Percentiles rank a stretch among this genome's conserved stretches.
phyloP scores from a whole-genome alignment of 2,888 invertebrate species.

The Crepidodera aurea region DNA sequence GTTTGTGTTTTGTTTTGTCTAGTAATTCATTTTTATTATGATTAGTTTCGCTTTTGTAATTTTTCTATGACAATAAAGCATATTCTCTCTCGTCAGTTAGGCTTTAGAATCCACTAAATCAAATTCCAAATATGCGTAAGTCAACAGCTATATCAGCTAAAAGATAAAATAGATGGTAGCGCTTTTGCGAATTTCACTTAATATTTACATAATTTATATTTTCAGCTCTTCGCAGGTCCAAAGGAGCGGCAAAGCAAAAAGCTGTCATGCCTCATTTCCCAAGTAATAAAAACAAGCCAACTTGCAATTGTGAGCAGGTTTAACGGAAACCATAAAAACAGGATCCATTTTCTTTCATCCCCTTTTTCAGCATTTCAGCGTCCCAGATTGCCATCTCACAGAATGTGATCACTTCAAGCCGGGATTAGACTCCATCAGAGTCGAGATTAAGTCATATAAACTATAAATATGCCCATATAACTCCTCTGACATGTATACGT shows the following conservation, averaged over 20 bases:
- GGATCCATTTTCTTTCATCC: conserved; percentile 46
- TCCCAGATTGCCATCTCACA: conserved; percentile 40
- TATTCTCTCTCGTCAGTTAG: too few relatives aligned
- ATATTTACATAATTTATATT: conserved; percentile 1
- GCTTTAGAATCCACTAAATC: too few relatives aligned
- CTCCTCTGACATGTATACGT: conserved; percentile 31
- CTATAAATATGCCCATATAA: conserved; percentile 38
- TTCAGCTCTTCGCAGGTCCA: background rate
- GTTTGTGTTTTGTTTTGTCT: too few relatives aligned
- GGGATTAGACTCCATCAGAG: conserved; percentile 29
- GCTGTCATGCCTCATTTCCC: conserved; percentile 14
- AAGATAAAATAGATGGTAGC: too few relatives aligned
- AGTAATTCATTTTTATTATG: too few relatives aligned
- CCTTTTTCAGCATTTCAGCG: conserved; percentile 31
- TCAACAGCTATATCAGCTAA: too few relatives aligned
- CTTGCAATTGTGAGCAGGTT: conserved; percentile 53
- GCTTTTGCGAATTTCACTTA: too few relatives aligned
- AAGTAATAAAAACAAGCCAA: conserved; percentile 20
- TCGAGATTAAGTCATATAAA: conserved; percentile 42
- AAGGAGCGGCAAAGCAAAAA: conserved; percentile 7
- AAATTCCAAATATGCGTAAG: too few relatives aligned
- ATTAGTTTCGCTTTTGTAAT: too few relatives aligned
- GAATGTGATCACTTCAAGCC: conserved; percentile 47
- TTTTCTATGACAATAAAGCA: too few relatives aligned
- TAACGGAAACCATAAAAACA: conserved; percentile 53